Evolutionary conservation across 2,888 invertebrate species (phyloP).

Genomic region (Andrena dorsata): DNA sequence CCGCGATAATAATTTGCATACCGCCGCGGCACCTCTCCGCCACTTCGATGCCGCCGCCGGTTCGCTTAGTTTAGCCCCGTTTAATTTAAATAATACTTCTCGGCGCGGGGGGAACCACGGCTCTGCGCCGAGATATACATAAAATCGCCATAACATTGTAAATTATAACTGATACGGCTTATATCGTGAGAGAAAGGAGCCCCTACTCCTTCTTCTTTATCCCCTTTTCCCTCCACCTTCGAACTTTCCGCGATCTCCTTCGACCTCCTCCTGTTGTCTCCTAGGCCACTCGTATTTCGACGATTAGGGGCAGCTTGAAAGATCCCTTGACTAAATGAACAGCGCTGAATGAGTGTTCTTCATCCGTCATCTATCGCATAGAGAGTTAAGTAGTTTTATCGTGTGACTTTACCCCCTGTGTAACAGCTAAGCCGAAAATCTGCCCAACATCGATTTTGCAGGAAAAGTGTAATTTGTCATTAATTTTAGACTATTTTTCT

Average conservation of each 20-base stretch:
- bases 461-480: too few species aligned
- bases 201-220: slow-evolving; percentile 37
- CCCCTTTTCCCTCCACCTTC: slow-evolving; percentile 18
- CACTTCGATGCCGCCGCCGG: slow-evolving; percentile 76
- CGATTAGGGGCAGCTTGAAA: too few species aligned
- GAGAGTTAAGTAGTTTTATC: too few species aligned
- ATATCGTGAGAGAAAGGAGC: slow-evolving; percentile 74
- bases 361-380: too few species aligned
- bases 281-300: slow-evolving; percentile 51
- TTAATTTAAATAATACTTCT: slow-evolving; percentile 85
- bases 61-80: slow-evolving; percentile 85
- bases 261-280: slow-evolving; percentile 25
- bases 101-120: slow-evolving; percentile 73
- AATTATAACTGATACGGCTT: slow-evolving; percentile 85
- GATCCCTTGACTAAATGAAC: too few species aligned
- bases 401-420: too few species aligned
- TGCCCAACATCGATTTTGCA: too few species aligned
- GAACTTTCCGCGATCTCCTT: slow-evolving; percentile 25
- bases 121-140: slow-evolving; percentile 84
- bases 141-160: slow-evolving; percentile 85
- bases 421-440: too few species aligned
- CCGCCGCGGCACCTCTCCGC: slow-evolving; percentile 78
- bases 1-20: slow-evolving; percentile 85
- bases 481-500: too few species aligned
- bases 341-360: too few species aligned